Evolutionary conservation across 2,888 invertebrate species (phyloP).

Genomic region (Ochropacha duplaris): DNA sequence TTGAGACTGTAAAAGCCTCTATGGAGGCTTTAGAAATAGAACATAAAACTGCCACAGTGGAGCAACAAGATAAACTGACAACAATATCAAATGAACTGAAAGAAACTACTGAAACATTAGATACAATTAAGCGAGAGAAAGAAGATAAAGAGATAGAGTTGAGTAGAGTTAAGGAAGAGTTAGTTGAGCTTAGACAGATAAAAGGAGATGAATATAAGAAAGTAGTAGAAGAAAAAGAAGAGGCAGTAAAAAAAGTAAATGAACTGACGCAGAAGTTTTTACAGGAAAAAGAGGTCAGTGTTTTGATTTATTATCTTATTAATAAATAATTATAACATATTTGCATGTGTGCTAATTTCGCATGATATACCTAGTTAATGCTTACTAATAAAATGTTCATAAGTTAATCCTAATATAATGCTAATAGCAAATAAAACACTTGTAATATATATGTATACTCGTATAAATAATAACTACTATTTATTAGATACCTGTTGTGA

Average conservation of each 20-base stretch:
- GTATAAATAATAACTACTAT: neutral
- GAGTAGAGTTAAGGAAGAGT: constrained; percentile 62
- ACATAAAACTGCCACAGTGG: constrained; percentile 66
- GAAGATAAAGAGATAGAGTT: constrained; percentile 61
- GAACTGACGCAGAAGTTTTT: constrained; percentile 58
- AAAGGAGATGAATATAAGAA: constrained; percentile 70
- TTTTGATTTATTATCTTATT: constrained; percentile 9
- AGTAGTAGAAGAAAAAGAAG: constrained; percentile 64
- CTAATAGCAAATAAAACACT: neutral
- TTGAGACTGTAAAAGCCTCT: constrained; percentile 68
- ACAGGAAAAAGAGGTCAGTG: constrained; percentile 74
- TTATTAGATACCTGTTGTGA: neutral
- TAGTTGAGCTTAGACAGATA: constrained; percentile 58
- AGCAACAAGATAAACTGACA: constrained; percentile 66
- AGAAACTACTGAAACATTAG: constrained; percentile 63
- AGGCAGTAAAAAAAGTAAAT: constrained; percentile 56
- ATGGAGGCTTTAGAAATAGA: constrained; percentile 74
- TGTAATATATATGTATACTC: neutral
- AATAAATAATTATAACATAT: constrained; percentile 6
- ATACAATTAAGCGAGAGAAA: constrained; percentile 58
- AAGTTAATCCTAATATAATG: neutral
- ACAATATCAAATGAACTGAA: constrained; percentile 61
- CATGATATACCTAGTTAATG: neutral
- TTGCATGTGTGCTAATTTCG: neutral
- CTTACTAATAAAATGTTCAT: neutral